A percentile compares a stretch with the other conserved stretches of the same genome.
These are phyloP conservation scores for Ptilonorhynchus violaceus DNA, from an alignment of 2,113 vertebrate species.

Conservation along the genomic window DNA sequence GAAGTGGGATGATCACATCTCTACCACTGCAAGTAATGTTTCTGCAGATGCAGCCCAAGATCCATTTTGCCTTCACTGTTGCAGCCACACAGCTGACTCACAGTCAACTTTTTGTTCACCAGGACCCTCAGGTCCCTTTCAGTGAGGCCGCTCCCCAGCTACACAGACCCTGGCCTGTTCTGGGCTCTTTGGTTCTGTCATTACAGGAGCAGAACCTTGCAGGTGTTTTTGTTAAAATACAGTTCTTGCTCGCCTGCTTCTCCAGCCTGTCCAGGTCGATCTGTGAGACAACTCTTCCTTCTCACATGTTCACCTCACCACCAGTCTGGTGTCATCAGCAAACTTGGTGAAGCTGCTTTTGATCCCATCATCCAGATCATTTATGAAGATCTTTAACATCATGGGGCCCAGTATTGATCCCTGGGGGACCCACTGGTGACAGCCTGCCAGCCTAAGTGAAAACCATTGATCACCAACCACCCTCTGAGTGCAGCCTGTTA, in stretches of 20 bases:
- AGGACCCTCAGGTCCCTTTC: neutral
- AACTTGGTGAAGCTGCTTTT: neutral
- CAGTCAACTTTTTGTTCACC: neutral
- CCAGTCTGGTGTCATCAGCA: neutral
- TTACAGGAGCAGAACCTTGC: neutral
- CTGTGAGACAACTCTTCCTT: neutral
- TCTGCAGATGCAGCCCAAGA: neutral
- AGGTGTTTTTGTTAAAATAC: neutral
- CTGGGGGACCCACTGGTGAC: too few species aligned
- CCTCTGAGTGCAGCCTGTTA: neutral
- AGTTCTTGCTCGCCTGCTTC: fast-evolving
- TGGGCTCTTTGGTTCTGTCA: neutral
- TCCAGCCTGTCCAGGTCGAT: neutral
- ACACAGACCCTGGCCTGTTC: neutral
- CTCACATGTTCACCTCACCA: neutral
- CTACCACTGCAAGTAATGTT: neutral
- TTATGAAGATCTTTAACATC: neutral
- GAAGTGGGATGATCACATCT: neutral
- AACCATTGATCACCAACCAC: neutral
- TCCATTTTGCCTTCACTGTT: neutral
- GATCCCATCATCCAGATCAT: neutral
- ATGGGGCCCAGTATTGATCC: neutral
- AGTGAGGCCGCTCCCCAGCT: neutral
- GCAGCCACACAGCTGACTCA: neutral
- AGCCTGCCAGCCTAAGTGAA: neutral